phyloP scores from a whole-genome alignment of 2,113 vertebrate genomes.

The Spizaetus ornatus region DNA sequence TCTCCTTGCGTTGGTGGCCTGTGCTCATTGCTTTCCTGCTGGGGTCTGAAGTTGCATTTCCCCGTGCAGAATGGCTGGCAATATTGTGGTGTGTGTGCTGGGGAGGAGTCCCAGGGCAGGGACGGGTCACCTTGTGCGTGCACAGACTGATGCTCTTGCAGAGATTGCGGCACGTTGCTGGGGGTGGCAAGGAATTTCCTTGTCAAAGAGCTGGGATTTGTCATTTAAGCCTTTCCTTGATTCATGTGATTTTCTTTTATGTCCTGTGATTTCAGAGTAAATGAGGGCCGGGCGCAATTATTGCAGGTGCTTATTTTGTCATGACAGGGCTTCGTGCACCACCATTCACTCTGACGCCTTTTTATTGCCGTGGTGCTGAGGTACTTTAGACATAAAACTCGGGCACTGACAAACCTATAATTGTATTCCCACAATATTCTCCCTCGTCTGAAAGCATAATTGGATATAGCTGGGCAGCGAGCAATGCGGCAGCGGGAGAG shows the following conservation, averaged over 20 bases:
- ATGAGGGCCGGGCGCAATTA: neutral
- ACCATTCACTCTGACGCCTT: neutral
- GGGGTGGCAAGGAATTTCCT: neutral
- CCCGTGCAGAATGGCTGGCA: accelerated
- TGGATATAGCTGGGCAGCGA: neutral
- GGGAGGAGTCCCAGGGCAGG: neutral
- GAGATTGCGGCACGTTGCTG: neutral
- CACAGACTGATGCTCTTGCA: neutral
- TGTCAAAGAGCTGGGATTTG: neutral
- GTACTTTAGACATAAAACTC: neutral
- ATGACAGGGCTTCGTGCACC: neutral
- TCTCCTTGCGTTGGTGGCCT: neutral
- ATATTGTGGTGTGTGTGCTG: accelerated
- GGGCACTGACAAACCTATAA: neutral
- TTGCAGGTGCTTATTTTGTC: neutral
- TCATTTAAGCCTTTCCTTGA: neutral
- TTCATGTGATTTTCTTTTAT: neutral
- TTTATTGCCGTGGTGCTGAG: neutral
- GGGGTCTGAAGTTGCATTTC: neutral
- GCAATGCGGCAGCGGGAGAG: neutral
- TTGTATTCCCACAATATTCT: neutral
- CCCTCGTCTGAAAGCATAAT: neutral
- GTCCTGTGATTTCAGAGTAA: neutral
- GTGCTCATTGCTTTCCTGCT: neutral
- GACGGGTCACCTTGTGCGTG: accelerated